Evolutionary conservation across 2,113 vertebrate species (phyloP).

Genomic region (Proterorhinus semilunaris): DNA sequence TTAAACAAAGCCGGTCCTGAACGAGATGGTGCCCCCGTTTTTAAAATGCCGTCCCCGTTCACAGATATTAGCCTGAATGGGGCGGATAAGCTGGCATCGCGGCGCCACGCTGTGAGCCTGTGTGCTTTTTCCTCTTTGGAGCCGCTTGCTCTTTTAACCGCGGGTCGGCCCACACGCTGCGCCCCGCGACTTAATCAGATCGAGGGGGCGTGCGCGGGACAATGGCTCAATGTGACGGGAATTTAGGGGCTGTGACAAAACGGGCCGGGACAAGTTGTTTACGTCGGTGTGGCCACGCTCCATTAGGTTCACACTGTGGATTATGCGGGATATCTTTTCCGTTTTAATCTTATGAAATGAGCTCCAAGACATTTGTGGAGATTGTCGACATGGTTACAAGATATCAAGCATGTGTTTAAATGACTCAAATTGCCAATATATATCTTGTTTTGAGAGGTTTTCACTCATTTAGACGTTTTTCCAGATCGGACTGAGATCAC

Average conservation of each 20-base stretch:
- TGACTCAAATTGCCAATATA: too few relatives aligned
- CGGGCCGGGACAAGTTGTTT: slow-evolving; percentile 6
- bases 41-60: slow-evolving; percentile 62
- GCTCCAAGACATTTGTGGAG: too few relatives aligned
- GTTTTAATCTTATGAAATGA: too few relatives aligned
- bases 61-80: slow-evolving; percentile 77
- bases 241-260: slow-evolving; percentile 28
- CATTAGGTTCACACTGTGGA: too few relatives aligned
- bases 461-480: too few relatives aligned
- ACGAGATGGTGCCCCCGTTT: slow-evolving; percentile 18
- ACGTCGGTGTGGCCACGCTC: neutral
- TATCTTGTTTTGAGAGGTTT: too few relatives aligned
- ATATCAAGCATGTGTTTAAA: too few relatives aligned
- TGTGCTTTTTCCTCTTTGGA: slow-evolving; percentile 39
- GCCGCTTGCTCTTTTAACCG: slow-evolving; percentile 52
- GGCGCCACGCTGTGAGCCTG: slow-evolving; percentile 64
- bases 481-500: too few relatives aligned
- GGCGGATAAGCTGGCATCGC: slow-evolving; percentile 57
- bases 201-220: slow-evolving; percentile 44
- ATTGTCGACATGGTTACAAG: too few relatives aligned
- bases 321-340: too few relatives aligned
- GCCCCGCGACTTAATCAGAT: slow-evolving; percentile 58
- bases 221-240: slow-evolving; percentile 57
- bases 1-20: slow-evolving; percentile 34
- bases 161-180: slow-evolving; percentile 29